Evolutionary conservation across 1,140 invertebrate genomes (phyloP).

Genomic region (Eupeodes corollae): DNA sequence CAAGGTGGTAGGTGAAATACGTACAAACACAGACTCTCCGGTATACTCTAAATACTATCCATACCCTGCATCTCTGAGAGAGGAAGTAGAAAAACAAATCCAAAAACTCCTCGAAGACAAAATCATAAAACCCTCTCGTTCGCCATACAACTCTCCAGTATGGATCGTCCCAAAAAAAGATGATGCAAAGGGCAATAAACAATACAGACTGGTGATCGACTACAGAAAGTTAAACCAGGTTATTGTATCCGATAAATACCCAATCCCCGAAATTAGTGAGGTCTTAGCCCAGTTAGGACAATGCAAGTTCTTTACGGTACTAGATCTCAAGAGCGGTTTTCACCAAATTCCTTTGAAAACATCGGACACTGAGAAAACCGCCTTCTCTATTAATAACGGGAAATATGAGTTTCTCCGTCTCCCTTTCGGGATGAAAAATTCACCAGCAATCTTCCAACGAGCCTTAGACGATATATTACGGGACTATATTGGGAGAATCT

Average conservation of each 20-base stretch:
- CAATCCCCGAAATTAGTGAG: slow-evolving; percentile 5
- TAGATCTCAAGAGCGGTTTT: slow-evolving; percentile 40
- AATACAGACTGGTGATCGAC: slow-evolving; percentile 15
- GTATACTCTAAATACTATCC: slow-evolving; percentile 13
- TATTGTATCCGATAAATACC: slow-evolving; percentile 7
- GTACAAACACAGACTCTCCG: slow-evolving; percentile 8
- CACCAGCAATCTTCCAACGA: slow-evolving; percentile 36
- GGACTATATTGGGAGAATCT: no score
- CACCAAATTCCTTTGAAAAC: slow-evolving; percentile 36
- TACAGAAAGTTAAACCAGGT: slow-evolving; percentile 5
- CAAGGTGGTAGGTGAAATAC: slow-evolving; percentile 11
- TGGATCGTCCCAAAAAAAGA: not conserved
- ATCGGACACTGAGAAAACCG: slow-evolving; percentile 30
- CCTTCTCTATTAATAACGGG: slow-evolving; percentile 30
- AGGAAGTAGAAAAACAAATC: slow-evolving; percentile 8
- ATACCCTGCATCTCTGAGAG: slow-evolving; percentile 10
- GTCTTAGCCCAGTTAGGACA: slow-evolving; percentile 6
- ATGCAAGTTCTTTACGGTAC: slow-evolving; percentile 33
- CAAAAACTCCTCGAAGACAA: slow-evolving; percentile 9
- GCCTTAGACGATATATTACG: slow-evolving; percentile 36
- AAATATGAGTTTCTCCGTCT: slow-evolving; percentile 34
- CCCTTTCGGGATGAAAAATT: slow-evolving; percentile 37
- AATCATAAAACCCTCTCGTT: slow-evolving; percentile 13
- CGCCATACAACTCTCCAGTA: slow-evolving; percentile 10
- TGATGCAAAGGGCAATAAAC: not conserved